Evolutionary conservation across 2,113 vertebrate genomes (phyloP), one percentile per base, ranked within the genome.

Genomic region (Syngnathoides biaculeatus): DNA sequence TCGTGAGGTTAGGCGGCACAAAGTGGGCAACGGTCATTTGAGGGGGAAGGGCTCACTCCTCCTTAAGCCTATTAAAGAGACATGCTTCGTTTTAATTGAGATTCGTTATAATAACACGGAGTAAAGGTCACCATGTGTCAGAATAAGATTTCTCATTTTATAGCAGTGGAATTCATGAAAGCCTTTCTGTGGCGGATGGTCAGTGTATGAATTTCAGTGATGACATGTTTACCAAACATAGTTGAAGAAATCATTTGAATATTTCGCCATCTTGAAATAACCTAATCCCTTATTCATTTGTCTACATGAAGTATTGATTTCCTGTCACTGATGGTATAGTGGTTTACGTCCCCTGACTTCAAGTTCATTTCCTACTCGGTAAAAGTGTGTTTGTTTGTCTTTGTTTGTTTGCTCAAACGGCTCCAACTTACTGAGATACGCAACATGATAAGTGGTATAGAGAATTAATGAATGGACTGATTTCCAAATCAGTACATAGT

Each of bases 61-160:
- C 27, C 61, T 86, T 84, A 79, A 84, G 74, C 79, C 79, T 69
- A 80, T 84, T 87, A 75, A 84, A 72, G 71, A 81, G 84, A 84
- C 80, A 80, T 82, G 82, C 70, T 59, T 69, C 64, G 73, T 83
- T 85, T 81, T 78, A 82, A 57, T 24, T 55, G 64, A 77, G 78
- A 65, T 78, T 81, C 69, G 64, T 73, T 71, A 45, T 67, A 78
- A 83, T 72, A 80, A 72, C 71, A 76, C 69, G 45, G 77, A 81
- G 82, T 78, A 85, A 81, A 72, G 67, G n/a, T 66, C 45, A 27
- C 73, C 73, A 74, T 74, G 71, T 79, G 72, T 74, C 74, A 70
- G 43, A 26, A 74, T 84, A 75, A 67, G 47, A 69, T 74, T 58
- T 64, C 45, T 69, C 38, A 42, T 24, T 8, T 71, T 70, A 78